Base-by-base conservation (phyloP, 1,140 invertebrate species). In the Gonatopus flavifemur region DNA sequence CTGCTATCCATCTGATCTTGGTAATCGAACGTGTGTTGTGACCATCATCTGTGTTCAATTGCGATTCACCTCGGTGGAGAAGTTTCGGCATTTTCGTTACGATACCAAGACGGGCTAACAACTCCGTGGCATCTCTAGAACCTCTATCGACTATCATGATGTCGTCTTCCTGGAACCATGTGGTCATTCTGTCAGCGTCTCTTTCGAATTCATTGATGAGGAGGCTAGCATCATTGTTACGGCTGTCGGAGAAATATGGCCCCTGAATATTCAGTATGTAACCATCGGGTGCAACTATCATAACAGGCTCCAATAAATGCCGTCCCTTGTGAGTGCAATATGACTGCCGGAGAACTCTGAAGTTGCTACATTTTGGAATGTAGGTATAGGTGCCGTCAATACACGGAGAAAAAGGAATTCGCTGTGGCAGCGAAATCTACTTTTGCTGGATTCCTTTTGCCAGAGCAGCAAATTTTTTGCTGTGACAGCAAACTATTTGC, bases 181-280 rank as follows among this genome's bases (percentile, higher is more conserved):
- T 13, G 13, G 24, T 37, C 9, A 61, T 39, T 12, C 33, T 31
- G n/a, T 41, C 13, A 24, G 3, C 13, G 20, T 48, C 31, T 18
- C 28, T 19, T 37, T 38, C 3, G 5, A 57, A 52, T 18, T 45
- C 38, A 41, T 45, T 28, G 7, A 24, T 20, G 1, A 61, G 20
- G 10, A 64, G 55, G 2, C 28, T 15, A 18, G 62, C 55, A 35
- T 61, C 55, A 30, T 64, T 64, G 24, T 64, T 52, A 1, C 13
- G 16, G n/a, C 35, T 30, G 18, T 59, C 48, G 19, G 51, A 46
- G 33, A 40, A 59, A 37, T 57, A 64, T 13, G 48, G 13, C 30
- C 59, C 50, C 7, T 36, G 42, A 15, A 50, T 30, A 33, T 44
- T 30, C 15, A 62, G 30, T 19, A 64, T 58, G 35, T 52, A 51